A percentile compares a stretch with the other conserved stretches of the same genome.
These are phyloP conservation scores for Isaurus tuberculatus DNA, from an alignment of 92 coral and sea anemone genomes.

Conservation along the genomic window DNA sequence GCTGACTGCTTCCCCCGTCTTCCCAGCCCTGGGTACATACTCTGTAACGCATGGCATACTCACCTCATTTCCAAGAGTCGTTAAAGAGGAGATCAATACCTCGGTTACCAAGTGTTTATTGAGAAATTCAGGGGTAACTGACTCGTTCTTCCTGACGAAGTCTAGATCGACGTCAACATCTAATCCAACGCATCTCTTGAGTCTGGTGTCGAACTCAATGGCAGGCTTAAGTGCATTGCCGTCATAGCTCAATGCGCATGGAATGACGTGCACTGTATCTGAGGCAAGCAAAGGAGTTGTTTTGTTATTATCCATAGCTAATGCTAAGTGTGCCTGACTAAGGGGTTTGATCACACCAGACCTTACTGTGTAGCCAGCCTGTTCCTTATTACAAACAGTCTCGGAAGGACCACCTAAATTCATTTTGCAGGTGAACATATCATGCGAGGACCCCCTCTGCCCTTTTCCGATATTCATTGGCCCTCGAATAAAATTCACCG, in stretches of 20 bases:
- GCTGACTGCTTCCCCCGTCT: constrained; percentile 19
- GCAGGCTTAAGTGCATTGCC: constrained; percentile 44
- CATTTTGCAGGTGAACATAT: constrained; percentile 30
- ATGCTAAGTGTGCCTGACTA: background rate
- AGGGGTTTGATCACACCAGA: constrained; percentile 40
- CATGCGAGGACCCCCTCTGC: constrained; percentile 44
- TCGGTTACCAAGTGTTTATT: constrained; percentile 29
- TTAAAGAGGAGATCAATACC: constrained; percentile 25
- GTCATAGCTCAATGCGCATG: no score
- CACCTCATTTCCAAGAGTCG: constrained; percentile 5
- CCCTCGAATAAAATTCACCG: constrained; percentile 41
- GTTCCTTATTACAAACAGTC: constrained; percentile 19
- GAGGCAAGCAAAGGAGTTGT: no score
- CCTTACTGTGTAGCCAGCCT: constrained; percentile 49
- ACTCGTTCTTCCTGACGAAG: background rate
- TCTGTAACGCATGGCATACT: constrained; percentile 56
- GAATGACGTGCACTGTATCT: no score
- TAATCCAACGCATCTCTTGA: constrained; percentile 25
- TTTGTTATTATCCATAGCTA: no score
- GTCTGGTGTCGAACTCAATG: constrained; percentile 47
- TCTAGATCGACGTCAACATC: constrained; percentile 15
- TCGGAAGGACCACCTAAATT: constrained; percentile 66
- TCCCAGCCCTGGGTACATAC: constrained; percentile 41
- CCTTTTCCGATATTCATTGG: constrained; percentile 49
- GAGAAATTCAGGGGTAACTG: constrained; percentile 1